These are phyloP conservation scores for Denticeps clupeoides DNA, from an alignment of 2,797 vertebrate species.

Conservation along the genomic window DNA sequence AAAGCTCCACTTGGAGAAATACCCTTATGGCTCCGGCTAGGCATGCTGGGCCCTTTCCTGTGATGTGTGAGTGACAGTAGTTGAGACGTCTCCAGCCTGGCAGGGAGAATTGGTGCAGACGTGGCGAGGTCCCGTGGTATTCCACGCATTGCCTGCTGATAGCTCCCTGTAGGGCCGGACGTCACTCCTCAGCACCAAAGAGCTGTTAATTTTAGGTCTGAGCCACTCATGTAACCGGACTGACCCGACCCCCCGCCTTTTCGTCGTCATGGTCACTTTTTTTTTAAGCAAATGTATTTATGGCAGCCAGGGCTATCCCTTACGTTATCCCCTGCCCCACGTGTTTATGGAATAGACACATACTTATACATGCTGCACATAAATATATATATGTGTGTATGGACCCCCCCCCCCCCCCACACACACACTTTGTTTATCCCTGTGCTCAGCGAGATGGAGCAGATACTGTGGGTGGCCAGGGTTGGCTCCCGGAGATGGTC, in stretches of 20 bases:
- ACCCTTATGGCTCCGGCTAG: too few relatives aligned
- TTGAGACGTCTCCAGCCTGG: slow-evolving; percentile 39
- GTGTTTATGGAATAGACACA: not conserved
- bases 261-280: slow-evolving; percentile 36
- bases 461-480: slow-evolving; percentile 55
- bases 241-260: too few relatives aligned
- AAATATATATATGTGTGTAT: not conserved
- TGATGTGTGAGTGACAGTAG: slow-evolving; percentile 49
- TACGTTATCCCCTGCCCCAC: too few relatives aligned
- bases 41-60: too few relatives aligned
- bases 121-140: slow-evolving; percentile 48
- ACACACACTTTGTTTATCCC: not conserved
- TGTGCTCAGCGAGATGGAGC: slow-evolving; percentile 37
- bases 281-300: too few relatives aligned
- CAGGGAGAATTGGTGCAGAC: slow-evolving; percentile 52
- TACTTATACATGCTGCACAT: not conserved
- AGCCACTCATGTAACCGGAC: slow-evolving; percentile 58
- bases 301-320: too few relatives aligned
- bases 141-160: slow-evolving; percentile 48
- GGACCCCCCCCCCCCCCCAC: not conserved
- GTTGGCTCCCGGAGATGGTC: slow-evolving; percentile 54
- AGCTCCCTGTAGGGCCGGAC: slow-evolving; percentile 51
- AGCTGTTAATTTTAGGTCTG: slow-evolving; percentile 68
- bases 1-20: too few relatives aligned
- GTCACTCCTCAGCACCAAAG: slow-evolving; percentile 54